These are phyloP conservation scores for Zoanthus gigantus DNA, from an alignment of 92 coral and sea anemone species.

Conservation along the genomic window DNA sequence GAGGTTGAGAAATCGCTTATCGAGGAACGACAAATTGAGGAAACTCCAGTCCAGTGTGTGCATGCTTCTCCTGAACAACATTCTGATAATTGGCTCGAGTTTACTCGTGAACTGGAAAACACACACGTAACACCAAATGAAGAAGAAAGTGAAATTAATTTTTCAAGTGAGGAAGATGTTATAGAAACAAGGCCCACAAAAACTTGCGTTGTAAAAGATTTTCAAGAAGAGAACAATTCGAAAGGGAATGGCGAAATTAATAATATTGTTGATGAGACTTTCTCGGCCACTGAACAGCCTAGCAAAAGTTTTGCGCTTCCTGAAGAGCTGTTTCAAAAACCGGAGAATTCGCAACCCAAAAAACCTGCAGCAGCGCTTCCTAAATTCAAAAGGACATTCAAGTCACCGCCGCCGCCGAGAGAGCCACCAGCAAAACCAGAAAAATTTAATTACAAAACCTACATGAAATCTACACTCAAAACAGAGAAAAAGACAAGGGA, in stretches of 20 bases:
- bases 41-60: constrained; percentile 21
- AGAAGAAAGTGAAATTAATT: neutral
- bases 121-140: neutral
- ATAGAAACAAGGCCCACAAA: neutral
- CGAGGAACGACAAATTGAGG: neutral
- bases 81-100: constrained; percentile 34
- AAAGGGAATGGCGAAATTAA: neutral
- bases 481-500: constrained; percentile 32
- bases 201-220: constrained; percentile 32
- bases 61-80: constrained; percentile 18
- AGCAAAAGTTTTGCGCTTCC: neutral
- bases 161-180: neutral
- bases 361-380: neutral
- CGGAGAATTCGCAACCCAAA: neutral
- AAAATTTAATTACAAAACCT: constrained; percentile 44
- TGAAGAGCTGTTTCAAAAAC: constrained; percentile 18
- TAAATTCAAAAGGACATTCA: neutral
- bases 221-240: constrained; percentile 17
- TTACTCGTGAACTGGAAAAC: neutral
- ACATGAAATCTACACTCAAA: constrained; percentile 41
- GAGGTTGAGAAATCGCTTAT: constrained; percentile 2
- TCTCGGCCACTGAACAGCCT: neutral
- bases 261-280: constrained; percentile 11
- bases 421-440: constrained; percentile 25
- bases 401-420: constrained; percentile 26